These are phyloP conservation scores for Achroia grisella DNA, from an alignment of 1,140 invertebrate genomes.

Conservation along the genomic window DNA sequence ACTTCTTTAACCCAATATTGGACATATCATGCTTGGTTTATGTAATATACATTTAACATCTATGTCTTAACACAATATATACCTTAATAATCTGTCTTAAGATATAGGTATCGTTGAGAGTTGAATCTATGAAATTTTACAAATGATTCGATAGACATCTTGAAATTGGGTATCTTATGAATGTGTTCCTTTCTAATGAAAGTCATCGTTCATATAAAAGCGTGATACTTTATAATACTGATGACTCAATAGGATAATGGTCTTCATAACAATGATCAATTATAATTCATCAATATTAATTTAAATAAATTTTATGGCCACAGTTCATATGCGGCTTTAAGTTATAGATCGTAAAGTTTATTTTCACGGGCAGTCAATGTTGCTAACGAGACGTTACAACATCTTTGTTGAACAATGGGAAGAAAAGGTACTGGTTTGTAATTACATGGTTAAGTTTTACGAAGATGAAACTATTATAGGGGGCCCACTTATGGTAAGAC, in stretches of 20 bases:
- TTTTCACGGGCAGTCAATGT: background rate
- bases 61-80: background rate
- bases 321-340: background rate
- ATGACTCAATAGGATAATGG: background rate
- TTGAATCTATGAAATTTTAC: no score
- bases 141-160: no score
- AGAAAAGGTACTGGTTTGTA: background rate
- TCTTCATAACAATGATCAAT: background rate
- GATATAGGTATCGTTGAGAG: no score
- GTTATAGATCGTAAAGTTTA: background rate
- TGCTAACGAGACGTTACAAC: background rate
- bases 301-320: background rate
- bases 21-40: no score
- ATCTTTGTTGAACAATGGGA: background rate
- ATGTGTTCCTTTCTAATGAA: no score
- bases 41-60: background rate
- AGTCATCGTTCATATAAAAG: background rate
- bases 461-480: background rate
- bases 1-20: no score
- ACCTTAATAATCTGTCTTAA: background rate
- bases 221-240: background rate
- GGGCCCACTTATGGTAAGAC: no score
- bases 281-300: slow-evolving; percentile 3
- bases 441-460: background rate
- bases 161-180: no score